Evolutionary conservation across 2,888 invertebrate genomes (phyloP).

Genomic region (Reticulitermes lucifugus): DNA sequence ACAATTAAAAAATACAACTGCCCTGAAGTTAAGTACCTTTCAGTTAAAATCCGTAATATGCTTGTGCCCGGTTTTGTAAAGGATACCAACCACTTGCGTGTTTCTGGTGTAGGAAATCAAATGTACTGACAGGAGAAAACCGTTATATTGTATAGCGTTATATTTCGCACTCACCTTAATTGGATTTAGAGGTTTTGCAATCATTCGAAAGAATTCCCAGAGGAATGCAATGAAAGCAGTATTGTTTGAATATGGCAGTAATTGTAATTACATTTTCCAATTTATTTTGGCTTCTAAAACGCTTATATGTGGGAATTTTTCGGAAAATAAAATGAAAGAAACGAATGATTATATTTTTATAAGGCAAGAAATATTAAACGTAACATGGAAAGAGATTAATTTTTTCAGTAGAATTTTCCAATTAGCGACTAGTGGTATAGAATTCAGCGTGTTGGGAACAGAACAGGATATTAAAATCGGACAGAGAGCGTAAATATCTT

Average conservation of each 20-base stretch:
- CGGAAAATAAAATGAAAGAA: not conserved
- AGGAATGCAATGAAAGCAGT: not conserved
- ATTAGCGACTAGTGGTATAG: slow-evolving; percentile 16
- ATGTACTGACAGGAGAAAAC: too few species aligned
- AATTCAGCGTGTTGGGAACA: slow-evolving; percentile 13
- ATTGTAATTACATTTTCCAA: slow-evolving; percentile 12
- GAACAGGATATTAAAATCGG: slow-evolving; percentile 31
- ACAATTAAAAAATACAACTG: too few species aligned
- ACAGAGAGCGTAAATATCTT: slow-evolving; percentile 22
- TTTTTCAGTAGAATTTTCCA: slow-evolving; percentile 34
- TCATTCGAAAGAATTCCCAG: not conserved
- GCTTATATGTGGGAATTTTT: not conserved
- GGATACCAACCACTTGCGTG: too few species aligned
- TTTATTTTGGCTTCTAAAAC: not conserved
- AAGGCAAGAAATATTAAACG: not conserved
- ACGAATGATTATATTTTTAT: not conserved
- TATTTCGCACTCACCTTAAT: not conserved
- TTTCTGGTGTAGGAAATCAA: too few species aligned
- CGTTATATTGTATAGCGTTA: too few species aligned
- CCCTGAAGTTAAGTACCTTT: too few species aligned
- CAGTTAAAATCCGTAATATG: too few species aligned
- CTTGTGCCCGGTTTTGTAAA: too few species aligned
- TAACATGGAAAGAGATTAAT: slow-evolving; percentile 26
- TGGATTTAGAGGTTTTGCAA: not conserved
- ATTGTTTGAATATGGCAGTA: not conserved